Evolutionary conservation across 2,888 invertebrate species (phyloP).

Genomic region (Amiota minor): DNA sequence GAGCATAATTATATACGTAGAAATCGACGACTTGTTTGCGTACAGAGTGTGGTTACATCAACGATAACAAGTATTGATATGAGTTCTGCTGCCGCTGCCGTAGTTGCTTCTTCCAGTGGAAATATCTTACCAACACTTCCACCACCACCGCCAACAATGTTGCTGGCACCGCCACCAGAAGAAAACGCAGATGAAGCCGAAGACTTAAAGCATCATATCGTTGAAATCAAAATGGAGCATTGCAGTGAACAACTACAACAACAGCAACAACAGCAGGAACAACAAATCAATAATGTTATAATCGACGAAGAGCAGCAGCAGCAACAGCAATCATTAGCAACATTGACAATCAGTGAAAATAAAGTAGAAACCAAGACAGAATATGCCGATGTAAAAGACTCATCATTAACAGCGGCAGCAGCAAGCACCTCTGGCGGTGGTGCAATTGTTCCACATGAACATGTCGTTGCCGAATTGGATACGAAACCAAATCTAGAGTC

Average conservation of each 20-base stretch:
- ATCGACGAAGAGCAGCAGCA: slow-evolving; percentile 25
- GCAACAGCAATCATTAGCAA: slow-evolving; percentile 40
- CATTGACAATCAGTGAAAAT: slow-evolving; percentile 23
- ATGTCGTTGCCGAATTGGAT: slow-evolving; percentile 46
- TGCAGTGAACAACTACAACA: slow-evolving; percentile 40
- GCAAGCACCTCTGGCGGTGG: slow-evolving; percentile 33
- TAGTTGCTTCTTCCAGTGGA: slow-evolving; percentile 43
- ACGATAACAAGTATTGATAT: slow-evolving; percentile 48
- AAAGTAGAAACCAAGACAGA: slow-evolving; percentile 51
- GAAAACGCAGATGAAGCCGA: slow-evolving; percentile 39
- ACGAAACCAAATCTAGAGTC: slow-evolving; percentile 53
- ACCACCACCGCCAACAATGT: too few relatives aligned
- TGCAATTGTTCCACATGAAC: slow-evolving; percentile 53
- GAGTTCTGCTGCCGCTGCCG: slow-evolving; percentile 39
- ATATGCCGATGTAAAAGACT: slow-evolving; percentile 60
- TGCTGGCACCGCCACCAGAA: too few relatives aligned
- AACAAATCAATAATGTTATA: neutral
- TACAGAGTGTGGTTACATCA: slow-evolving; percentile 50
- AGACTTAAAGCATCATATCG: slow-evolving; percentile 68
- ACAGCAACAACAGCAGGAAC: slow-evolving; percentile 32
- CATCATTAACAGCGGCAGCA: slow-evolving; percentile 43
- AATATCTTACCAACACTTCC: slow-evolving; percentile 32
- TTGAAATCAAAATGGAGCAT: slow-evolving; percentile 69
- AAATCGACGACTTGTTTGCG: slow-evolving; percentile 70
- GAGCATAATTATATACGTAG: slow-evolving; percentile 71